Evolutionary conservation across 2,113 vertebrate species (phyloP).

Genomic region (Rhinoderma darwinii): DNA sequence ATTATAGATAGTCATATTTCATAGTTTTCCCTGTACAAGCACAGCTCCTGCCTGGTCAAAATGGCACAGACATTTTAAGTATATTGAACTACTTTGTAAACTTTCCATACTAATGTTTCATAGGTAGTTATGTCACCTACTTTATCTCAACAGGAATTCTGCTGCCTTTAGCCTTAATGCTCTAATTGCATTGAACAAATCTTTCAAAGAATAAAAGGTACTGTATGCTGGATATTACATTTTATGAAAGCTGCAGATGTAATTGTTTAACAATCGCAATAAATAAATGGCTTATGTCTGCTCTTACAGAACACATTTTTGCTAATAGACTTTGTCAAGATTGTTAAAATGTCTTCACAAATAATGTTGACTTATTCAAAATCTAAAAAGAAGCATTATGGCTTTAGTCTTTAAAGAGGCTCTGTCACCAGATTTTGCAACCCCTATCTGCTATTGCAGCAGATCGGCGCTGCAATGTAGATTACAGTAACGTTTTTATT

Average conservation of each 20-base stretch:
- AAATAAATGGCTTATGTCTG: not conserved
- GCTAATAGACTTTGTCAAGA: not conserved
- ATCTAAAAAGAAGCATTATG: not conserved
- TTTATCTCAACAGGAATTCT: conserved; percentile 4
- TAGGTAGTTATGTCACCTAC: not conserved
- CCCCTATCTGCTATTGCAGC: too few species aligned
- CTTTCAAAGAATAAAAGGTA: not conserved
- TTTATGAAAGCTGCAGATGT: not conserved
- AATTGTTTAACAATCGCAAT: not conserved
- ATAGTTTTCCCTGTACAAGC: not conserved
- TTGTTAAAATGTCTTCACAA: not conserved
- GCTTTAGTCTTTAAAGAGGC: too few species aligned
- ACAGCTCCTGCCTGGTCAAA: not conserved
- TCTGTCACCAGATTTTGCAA: too few species aligned
- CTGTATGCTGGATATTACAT: not conserved
- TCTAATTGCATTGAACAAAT: conserved; percentile 4
- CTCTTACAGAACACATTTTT: not conserved
- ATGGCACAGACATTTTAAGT: not conserved
- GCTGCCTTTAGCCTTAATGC: not conserved
- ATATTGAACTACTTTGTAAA: not conserved
- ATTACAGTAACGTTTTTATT: too few species aligned
- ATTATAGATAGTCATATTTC: not conserved
- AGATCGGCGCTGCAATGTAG: too few species aligned
- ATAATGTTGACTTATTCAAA: not conserved
- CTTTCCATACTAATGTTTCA: not conserved